phyloP scores from a whole-genome alignment of 2,113 vertebrate genomes.

The rabbit (Oryctolagus cuniculus) region mOryCun1.1 NC_091445.1:76530001-76530500 shows the following conservation, averaged over 20 bases:
- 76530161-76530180: not conserved
- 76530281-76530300: slow-evolving; percentile 95
- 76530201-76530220: slow-evolving; percentile 85
- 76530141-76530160: not conserved
- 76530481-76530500: not conserved
- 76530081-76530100: not conserved
- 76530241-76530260: slow-evolving; percentile 96
- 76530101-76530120: not conserved
- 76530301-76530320: slow-evolving; percentile 98
- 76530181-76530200: slow-evolving; percentile 15
- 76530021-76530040: not conserved
- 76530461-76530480: too few species aligned
- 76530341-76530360: not conserved
- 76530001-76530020: not conserved
- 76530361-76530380: slow-evolving; percentile 9
- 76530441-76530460: not conserved
- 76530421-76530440: slow-evolving; percentile 25
- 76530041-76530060: not conserved
- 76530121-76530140: not conserved
- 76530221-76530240: slow-evolving; percentile 94
- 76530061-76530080: slow-evolving; percentile 12
- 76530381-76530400: not conserved
- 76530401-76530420: not conserved
- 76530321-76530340: slow-evolving; percentile 76
- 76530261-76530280: slow-evolving; percentile 95